phyloP scores from a whole-genome alignment of 1,140 invertebrate genomes.

The Bathynomus jamesi region DNA sequence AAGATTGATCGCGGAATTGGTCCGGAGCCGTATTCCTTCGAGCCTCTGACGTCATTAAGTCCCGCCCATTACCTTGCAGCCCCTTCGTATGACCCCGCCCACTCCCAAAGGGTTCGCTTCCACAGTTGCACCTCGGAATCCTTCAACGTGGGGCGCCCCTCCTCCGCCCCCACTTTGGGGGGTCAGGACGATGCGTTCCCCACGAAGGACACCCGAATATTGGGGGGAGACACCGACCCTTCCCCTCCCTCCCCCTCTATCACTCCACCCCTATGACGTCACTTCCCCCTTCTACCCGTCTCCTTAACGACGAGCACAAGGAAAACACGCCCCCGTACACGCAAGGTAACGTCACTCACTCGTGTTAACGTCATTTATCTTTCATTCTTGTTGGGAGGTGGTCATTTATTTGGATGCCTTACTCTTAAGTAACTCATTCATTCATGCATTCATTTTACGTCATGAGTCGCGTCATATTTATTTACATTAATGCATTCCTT shows the following conservation, averaged over 20 bases:
- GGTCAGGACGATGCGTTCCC: constrained; percentile 30
- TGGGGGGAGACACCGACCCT: constrained; percentile 1
- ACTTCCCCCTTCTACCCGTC: constrained; percentile 21
- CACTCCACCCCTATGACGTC: constrained; percentile 19
- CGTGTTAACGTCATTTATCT: no score
- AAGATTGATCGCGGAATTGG: no score
- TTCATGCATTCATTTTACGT: no score
- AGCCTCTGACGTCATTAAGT: constrained; percentile 1
- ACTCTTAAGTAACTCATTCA: no score
- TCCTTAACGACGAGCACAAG: constrained; percentile 33
- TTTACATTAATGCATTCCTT: no score
- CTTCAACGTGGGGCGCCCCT: constrained; percentile 16
- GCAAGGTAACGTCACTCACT: no score
- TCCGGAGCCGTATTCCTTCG: neutral
- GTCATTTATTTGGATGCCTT: no score
- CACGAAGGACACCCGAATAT: constrained; percentile 18
- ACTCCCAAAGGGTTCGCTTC: constrained; percentile 47
- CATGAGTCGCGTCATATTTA: no score
- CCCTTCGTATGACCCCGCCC: constrained; percentile 34
- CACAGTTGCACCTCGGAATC: constrained; percentile 48
- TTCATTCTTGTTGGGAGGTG: no score
- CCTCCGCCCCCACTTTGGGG: constrained; percentile 21
- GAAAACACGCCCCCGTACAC: constrained; percentile 35
- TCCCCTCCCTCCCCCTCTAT: constrained; percentile 1
- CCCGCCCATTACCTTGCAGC: constrained; percentile 11